Percentiles rank a stretch among this genome's conserved stretches.
Evolutionary conservation across 2,888 invertebrate genomes (phyloP).

Genomic region (Notodonta dromedarius): DNA sequence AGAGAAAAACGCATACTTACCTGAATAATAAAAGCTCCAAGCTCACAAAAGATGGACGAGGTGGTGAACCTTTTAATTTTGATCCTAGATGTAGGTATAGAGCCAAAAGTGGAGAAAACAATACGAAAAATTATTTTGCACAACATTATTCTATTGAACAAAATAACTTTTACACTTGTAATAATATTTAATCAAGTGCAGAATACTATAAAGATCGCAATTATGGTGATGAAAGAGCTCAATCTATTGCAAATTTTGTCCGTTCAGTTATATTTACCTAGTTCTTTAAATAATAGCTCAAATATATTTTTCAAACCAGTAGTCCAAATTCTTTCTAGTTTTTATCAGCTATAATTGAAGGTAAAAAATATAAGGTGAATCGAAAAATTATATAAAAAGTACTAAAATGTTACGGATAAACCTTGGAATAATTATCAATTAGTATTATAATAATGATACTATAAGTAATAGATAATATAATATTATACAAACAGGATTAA

Average conservation of each 20-base stretch:
- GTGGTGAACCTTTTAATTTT: slow-evolving; percentile 53
- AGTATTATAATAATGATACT: neutral
- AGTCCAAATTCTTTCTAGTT: slow-evolving; percentile 15
- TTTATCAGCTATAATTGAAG: slow-evolving; percentile 44
- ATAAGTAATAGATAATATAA: too few species aligned
- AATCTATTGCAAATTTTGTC: slow-evolving; percentile 14
- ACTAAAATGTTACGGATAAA: slow-evolving; percentile 42
- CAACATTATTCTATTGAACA: neutral
- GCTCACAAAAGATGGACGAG: slow-evolving; percentile 62
- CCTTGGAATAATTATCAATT: slow-evolving; percentile 34
- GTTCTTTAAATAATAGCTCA: neutral
- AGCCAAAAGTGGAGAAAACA: slow-evolving; percentile 13
- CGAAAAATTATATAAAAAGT: slow-evolving; percentile 42
- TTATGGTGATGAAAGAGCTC: slow-evolving; percentile 20
- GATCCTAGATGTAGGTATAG: slow-evolving; percentile 43
- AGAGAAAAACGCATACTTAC: slow-evolving; percentile 66
- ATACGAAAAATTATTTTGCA: neutral
- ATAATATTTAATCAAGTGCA: slow-evolving; percentile 17
- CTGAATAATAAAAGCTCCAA: slow-evolving; percentile 75
- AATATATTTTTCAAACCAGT: neutral
- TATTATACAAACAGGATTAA: too few species aligned
- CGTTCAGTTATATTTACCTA: slow-evolving; percentile 1
- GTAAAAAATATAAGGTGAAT: slow-evolving; percentile 44
- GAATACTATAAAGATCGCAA: slow-evolving; percentile 10
- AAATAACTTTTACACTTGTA: slow-evolving; percentile 18